A percentile compares a stretch with the other conserved stretches of the same genome.
Conservation (phyloP, 1,140 invertebrate genomes). For the Diabrotica virgifera region DNA sequence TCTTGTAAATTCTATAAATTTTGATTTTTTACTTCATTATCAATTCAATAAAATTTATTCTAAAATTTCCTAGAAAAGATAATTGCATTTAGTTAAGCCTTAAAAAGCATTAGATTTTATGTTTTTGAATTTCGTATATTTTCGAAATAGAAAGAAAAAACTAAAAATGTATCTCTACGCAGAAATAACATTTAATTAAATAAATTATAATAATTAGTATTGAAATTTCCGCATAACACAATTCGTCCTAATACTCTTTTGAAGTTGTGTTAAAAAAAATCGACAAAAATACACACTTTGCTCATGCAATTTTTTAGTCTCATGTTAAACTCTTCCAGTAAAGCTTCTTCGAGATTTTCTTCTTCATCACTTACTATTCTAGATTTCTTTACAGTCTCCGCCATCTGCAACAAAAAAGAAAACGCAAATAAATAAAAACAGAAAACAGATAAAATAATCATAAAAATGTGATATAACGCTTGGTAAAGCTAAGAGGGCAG, state of each 20-base stretch:
- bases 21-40: no score
- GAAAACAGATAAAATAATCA: neutral
- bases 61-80: neutral
- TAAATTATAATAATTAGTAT: no score
- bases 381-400: slow-evolving; percentile 48
- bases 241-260: neutral
- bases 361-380: slow-evolving; percentile 49
- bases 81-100: no score
- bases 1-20: no score
- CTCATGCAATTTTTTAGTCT: slow-evolving; percentile 49
- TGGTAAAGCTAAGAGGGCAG: no score
- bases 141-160: no score
- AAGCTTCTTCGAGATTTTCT: slow-evolving; percentile 43
- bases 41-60: neutral
- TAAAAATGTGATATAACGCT: no score
- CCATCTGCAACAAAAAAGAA: slow-evolving; percentile 42
- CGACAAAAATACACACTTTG: slow-evolving; percentile 45
- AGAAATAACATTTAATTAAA: no score
- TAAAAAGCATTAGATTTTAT: no score
- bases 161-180: no score
- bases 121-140: no score
- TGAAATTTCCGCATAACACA: no score
- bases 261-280: slow-evolving; percentile 14
- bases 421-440: neutral
- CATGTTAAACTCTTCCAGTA: slow-evolving; percentile 49